Conservation (phyloP, 2,113 vertebrate genomes). For the Psophia crepitans region DNA sequence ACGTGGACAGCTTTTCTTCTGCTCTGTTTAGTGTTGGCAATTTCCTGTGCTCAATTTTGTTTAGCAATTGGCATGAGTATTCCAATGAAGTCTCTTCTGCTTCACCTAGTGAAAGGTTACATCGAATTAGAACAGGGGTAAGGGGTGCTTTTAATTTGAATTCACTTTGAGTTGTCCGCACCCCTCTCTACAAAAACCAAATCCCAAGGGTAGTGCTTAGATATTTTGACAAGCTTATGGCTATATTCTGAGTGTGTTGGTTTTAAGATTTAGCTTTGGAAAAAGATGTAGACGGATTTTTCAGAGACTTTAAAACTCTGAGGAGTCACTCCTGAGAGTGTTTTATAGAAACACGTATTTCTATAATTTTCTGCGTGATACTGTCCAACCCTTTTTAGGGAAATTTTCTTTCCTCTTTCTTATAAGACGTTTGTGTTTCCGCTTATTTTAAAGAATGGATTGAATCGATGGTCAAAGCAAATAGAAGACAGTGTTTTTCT, state of each 20-base stretch:
- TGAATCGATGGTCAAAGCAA: conserved; percentile 85
- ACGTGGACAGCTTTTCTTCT: not conserved
- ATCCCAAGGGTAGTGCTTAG: not conserved
- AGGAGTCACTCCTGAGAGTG: not conserved
- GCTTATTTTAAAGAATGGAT: conserved; percentile 79
- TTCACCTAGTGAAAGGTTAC: not conserved
- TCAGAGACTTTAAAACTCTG: not conserved
- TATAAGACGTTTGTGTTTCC: not conserved
- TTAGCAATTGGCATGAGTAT: not conserved
- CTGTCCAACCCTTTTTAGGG: not conserved
- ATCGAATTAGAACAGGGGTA: not conserved
- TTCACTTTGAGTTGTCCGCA: not conserved
- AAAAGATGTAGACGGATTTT: not conserved
- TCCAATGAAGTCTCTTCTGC: not conserved
- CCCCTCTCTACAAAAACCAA: not conserved
- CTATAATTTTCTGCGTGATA: not conserved
- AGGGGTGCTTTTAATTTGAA: not conserved
- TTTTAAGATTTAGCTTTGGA: not conserved
- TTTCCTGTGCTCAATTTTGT: not conserved
- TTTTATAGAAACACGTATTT: not conserved
- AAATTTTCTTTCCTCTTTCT: not conserved
- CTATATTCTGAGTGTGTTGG: not conserved
- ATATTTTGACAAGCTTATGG: not conserved
- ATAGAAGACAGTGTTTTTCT: conserved; percentile 83
- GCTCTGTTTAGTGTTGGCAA: not conserved